Evolutionary conservation across 2,113 vertebrate genomes (phyloP).

Genomic region (Phainopepla nitens): DNA sequence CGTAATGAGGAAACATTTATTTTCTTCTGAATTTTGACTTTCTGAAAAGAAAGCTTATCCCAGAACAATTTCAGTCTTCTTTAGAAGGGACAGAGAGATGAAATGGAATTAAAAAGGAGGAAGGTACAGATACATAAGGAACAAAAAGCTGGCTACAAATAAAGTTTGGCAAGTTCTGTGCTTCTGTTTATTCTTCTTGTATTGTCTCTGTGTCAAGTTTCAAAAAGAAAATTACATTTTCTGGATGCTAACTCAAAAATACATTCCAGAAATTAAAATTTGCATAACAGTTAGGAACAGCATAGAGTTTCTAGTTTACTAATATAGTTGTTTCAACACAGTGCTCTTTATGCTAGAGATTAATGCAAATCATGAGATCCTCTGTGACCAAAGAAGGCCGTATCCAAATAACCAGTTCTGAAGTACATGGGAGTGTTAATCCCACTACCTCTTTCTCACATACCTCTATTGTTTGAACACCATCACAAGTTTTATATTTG

Average conservation of each 20-base stretch:
- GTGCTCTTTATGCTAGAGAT: constrained; percentile 7
- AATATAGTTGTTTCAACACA: not conserved
- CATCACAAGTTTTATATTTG: constrained; percentile 1
- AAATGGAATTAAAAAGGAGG: not conserved
- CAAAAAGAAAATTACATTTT: not conserved
- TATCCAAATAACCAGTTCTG: constrained; percentile 14
- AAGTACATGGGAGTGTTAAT: not conserved
- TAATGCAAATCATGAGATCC: constrained; percentile 44
- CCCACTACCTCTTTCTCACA: not conserved
- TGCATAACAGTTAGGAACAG: not conserved
- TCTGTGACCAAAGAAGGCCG: not conserved
- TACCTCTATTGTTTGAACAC: not conserved
- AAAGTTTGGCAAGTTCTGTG: not conserved
- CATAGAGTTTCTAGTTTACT: not conserved
- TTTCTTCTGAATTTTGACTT: not conserved
- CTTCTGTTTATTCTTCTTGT: constrained; percentile 1
- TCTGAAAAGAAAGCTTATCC: not conserved
- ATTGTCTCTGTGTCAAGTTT: not conserved
- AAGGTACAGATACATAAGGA: not conserved
- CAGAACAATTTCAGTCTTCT: not conserved
- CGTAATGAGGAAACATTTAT: not conserved
- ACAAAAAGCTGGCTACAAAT: not conserved
- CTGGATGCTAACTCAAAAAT: constrained; percentile 2
- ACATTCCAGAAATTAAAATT: constrained; percentile 5
- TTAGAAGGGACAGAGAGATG: not conserved